Evolutionary conservation across 2,113 vertebrate genomes (phyloP).

Genomic region (Entomyzon cyanotis): DNA sequence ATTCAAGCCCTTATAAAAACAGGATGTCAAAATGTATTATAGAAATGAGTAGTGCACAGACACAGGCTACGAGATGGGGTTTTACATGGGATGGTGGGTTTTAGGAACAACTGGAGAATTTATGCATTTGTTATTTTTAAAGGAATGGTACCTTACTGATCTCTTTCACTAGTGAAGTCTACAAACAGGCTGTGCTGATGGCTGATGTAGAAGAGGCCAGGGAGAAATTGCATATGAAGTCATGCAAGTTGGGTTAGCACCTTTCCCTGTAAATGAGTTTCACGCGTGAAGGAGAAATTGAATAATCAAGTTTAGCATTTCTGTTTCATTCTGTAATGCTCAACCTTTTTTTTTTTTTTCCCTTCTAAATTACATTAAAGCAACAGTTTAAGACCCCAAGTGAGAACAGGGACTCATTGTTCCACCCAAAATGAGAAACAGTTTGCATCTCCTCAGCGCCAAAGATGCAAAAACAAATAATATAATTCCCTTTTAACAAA

Average conservation of each 20-base stretch:
- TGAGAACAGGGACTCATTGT: conserved; percentile 2
- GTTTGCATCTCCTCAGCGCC: neutral
- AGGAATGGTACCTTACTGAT: neutral
- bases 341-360: neutral
- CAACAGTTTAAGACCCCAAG: neutral
- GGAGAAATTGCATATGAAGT: neutral
- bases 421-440: neutral
- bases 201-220: neutral
- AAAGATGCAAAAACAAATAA: neutral
- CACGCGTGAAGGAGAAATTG: neutral
- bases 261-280: neutral
- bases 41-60: neutral
- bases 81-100: neutral
- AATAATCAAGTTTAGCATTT: conserved; percentile 8
- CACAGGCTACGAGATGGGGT: neutral
- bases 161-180: neutral
- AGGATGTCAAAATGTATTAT: neutral
- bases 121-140: neutral
- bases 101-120: neutral
- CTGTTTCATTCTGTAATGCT: neutral
- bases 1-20: neutral
- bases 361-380: neutral
- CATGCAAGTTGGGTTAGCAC: neutral
- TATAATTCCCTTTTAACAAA: neutral
- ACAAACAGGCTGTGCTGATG: neutral